phyloP scores from a whole-genome alignment of 1,140 invertebrate species.

The Hirudo medicinalis region DNA sequence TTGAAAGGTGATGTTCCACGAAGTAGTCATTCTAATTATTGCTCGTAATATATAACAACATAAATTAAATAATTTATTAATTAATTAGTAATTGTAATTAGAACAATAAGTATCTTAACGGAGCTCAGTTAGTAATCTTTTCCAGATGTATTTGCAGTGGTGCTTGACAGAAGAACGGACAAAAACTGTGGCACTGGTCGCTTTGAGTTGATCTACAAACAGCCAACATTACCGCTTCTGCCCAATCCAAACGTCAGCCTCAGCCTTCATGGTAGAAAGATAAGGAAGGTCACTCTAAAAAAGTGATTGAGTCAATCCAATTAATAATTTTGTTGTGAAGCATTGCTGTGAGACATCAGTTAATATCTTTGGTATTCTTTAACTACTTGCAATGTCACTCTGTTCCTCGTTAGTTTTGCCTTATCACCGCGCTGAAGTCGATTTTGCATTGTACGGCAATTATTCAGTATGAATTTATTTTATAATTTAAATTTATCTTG shows the following conservation, averaged over 20 bases:
- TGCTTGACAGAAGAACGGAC: conserved; percentile 63
- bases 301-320: neutral
- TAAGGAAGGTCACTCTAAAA: conserved; percentile 12
- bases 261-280: conserved; percentile 16
- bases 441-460: too few relatives aligned
- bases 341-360: too few relatives aligned
- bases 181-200: conserved; percentile 65
- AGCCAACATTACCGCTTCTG: conserved; percentile 56
- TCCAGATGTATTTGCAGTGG: conserved; percentile 51
- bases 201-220: conserved; percentile 70
- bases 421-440: too few relatives aligned
- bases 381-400: too few relatives aligned
- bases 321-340: too few relatives aligned
- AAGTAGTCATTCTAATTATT: neutral
- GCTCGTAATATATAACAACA: neutral
- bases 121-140: too few relatives aligned
- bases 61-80: neutral
- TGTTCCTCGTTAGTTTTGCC: too few relatives aligned
- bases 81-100: neutral
- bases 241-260: conserved; percentile 43
- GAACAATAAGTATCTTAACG: too few relatives aligned
- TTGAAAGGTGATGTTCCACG: conserved; percentile 59
- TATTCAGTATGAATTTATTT: too few relatives aligned
- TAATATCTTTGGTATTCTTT: too few relatives aligned
- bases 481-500: too few relatives aligned